Percentiles rank a stretch among this genome's conserved stretches.
Evolutionary conservation across 2,888 invertebrate genomes (phyloP).

Genomic region (Sphaerolaimus hirsutus): DNA sequence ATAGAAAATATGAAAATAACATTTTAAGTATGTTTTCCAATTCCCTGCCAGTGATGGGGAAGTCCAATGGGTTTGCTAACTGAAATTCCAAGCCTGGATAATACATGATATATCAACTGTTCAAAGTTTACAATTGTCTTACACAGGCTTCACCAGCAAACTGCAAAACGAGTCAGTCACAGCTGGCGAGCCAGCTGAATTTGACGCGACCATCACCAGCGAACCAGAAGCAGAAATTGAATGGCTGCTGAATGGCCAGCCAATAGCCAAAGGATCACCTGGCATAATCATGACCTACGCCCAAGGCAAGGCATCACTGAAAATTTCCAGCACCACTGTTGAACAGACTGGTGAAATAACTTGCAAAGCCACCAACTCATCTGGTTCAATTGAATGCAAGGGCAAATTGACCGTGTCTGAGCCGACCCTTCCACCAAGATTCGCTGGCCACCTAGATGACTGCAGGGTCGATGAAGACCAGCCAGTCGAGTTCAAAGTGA

Average conservation of each 20-base stretch:
- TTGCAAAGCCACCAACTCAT: conserved; percentile 17
- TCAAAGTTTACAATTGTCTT: too few species aligned
- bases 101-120: too few species aligned
- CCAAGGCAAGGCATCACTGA: conserved; percentile 17
- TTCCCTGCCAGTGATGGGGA: too few species aligned
- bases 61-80: too few species aligned
- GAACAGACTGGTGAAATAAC: conserved; percentile 2
- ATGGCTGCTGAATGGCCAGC: not conserved
- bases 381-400: conserved; percentile 20
- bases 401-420: conserved; percentile 10
- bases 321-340: conserved; percentile 13
- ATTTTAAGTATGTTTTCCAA: too few species aligned
- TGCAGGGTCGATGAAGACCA: conserved; percentile 11
- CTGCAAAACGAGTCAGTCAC: too few species aligned
- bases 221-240: conserved; percentile 23
- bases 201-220: too few species aligned
- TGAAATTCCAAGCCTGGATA: too few species aligned
- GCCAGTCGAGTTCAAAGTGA: conserved; percentile 2
- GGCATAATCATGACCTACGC: not conserved
- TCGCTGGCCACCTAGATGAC: conserved; percentile 6
- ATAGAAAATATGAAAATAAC: too few species aligned
- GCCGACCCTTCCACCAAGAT: not conserved
- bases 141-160: too few species aligned
- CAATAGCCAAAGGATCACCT: not conserved
- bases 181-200: too few species aligned